These are phyloP conservation scores for Illadopsis cleaveri DNA, from an alignment of 2,113 vertebrate species.

Conservation along the genomic window DNA sequence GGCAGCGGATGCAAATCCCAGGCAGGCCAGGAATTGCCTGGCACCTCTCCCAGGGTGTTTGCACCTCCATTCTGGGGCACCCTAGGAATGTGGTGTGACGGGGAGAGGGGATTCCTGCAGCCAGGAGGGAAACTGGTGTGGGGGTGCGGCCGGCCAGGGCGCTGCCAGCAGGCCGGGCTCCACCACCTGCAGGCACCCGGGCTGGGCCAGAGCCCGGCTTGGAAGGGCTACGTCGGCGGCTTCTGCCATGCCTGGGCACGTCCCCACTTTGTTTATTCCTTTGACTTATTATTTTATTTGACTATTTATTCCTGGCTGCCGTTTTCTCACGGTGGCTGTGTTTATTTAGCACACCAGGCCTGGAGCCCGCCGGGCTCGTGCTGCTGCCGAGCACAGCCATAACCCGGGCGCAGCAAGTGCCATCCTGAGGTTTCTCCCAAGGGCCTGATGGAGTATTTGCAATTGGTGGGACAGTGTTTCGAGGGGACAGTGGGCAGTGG, in stretches of 20 bases:
- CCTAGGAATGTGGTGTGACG: not conserved
- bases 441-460: not conserved
- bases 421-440: not conserved
- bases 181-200: not conserved
- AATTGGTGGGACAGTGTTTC: not conserved
- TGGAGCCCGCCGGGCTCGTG: not conserved
- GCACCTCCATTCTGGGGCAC: not conserved
- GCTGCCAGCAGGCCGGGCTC: not conserved
- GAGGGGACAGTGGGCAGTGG: not conserved
- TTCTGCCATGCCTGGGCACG: slow-evolving; percentile 1
- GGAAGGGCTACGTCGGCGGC: not conserved
- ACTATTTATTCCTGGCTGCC: slow-evolving; percentile 46
- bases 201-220: not conserved
- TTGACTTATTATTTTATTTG: slow-evolving; percentile 39
- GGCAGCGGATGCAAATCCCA: not conserved
- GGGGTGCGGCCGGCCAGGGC: fast-evolving
- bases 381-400: fast-evolving
- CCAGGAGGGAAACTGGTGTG: not conserved
- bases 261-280: slow-evolving; percentile 51
- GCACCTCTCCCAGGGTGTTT: not conserved
- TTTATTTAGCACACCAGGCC: slow-evolving; percentile 19
- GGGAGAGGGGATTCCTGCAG: slow-evolving; percentile 36
- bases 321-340: slow-evolving; percentile 55
- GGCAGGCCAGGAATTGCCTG: not conserved
- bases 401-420: not conserved